A percentile compares a stretch with the other conserved stretches of the same genome.
Conservation (phyloP, 2,888 invertebrate species). For the Melieria crassipennis region DNA sequence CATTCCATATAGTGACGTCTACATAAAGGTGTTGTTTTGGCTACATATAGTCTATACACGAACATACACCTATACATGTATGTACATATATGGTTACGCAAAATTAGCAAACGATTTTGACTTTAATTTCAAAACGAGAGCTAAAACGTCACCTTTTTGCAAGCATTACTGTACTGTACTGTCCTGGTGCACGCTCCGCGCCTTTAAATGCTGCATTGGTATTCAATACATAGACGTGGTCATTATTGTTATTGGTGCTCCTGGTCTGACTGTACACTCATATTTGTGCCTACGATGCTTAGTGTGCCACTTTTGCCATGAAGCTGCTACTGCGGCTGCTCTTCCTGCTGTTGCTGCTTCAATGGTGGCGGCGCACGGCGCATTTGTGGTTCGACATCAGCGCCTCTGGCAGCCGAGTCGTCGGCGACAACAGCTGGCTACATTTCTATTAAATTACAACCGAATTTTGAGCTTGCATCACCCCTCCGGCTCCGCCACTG, state of each 20-base stretch:
- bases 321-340: too few relatives aligned
- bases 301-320: too few relatives aligned
- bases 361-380: constrained; percentile 5
- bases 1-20: too few relatives aligned
- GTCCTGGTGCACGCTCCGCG: not conserved
- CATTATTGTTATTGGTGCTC: too few relatives aligned
- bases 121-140: constrained; percentile 2
- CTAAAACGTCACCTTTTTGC: not conserved
- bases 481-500: constrained; percentile 42
- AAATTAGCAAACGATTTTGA: not conserved
- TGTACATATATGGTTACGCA: not conserved
- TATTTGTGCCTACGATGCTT: too few relatives aligned
- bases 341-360: too few relatives aligned
- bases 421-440: not conserved
- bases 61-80: not conserved
- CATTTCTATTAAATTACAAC: constrained; percentile 54
- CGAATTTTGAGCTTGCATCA: constrained; percentile 56
- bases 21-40: too few relatives aligned
- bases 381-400: not conserved
- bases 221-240: too few relatives aligned
- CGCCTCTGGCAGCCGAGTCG: not conserved
- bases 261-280: too few relatives aligned
- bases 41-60: not conserved
- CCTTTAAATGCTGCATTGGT: constrained; percentile 23
- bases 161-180: too few relatives aligned